Evolutionary conservation across 2,888 invertebrate species (phyloP), one percentile per base, ranked within the genome.

Genomic region (Furcula furcula): DNA sequence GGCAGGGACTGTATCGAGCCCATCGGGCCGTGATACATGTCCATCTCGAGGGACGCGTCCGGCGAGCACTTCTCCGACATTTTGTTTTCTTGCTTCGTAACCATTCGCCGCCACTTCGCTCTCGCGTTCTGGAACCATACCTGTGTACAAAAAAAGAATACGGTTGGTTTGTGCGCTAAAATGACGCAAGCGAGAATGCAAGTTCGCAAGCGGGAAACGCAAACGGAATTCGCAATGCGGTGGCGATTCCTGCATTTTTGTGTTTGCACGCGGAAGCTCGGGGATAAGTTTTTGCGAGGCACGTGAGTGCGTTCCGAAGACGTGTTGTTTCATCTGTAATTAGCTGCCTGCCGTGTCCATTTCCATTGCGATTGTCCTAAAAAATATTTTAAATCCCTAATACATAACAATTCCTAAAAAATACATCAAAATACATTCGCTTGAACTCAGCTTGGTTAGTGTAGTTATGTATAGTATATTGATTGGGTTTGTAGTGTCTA

Each of bases 101-200:
- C 93, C 92, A 95, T 95, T 53, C 97, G 92, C 64, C 97, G 92
- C 94, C 96, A 97, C 90, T 97, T 97, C 54, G 97, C 97, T 21
- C 97, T 91, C 15, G 97, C 97, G 76, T 97, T 97, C 87, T 97
- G 97, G 87, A 97, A 97, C 97, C 97, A 97, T 36, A 97, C 97
- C 97, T 97, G 92, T 22, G 89, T 89, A 82, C 84, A 90, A 82
- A 74, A 73, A 76, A 61, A 32, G 54, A 28, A 6, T 36, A 53
- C 36, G 18, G 42, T 74, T 67, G 51, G 53, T 66, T 51, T 65
- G 55, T 64, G 65, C 55, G 49, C 15, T 49, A 58, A 58, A 60
- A 72, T 57, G 60, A 63, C 54, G 45, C 50, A 34, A 65, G 72
- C 72, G 47, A 67, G 63, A 69, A 60, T 37, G 40, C 9, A 58